Base-by-base conservation (phyloP, 64 coral and sea anemone genomes). In the Montipora capricornis region DNA sequence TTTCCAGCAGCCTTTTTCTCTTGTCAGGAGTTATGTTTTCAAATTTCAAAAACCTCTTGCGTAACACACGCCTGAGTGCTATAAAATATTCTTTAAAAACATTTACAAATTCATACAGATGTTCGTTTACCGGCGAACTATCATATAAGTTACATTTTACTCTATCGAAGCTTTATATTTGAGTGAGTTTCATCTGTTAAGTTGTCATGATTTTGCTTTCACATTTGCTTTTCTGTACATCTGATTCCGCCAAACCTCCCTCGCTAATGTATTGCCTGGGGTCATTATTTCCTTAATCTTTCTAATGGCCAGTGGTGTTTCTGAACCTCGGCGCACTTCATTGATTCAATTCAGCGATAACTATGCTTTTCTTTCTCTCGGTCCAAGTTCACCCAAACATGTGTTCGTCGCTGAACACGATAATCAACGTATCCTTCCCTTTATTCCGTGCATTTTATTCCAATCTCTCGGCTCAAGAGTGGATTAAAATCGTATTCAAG, bases 31-130 rank as follows among this genome's bases (percentile, higher is more conserved):
- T 55, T 10, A 55, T 5, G 52, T 55, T 55, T 55, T 47, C 76
- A 48, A 47, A 17, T 17, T 78, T 46, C 24, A 45, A 37, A 50
- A 12, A 78, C 14, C 46, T 19, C 15, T 49, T 49, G 46, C 76
- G 76, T 86, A 44, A 71, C 46, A 86, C 64, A 49, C 13, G 53
- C 53, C 53, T 11, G 66, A 86, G 68, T 37, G 14, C 19, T 86
- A 86, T 86, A 86, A 86, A 86, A 86, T 70, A 86, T 46, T 71
- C 66, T 73, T 86, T 68, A 49, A 20, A 78, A 49, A 86, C 82
- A 86, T 86, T 86, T 50, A 86, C 82, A 86, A 86, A 71, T 86
- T 86, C 82, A 71, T 86, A 86, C 82, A 71, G 44, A 86, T 71
- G 64, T 71, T 73, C 82, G 62, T 47, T 66, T 10, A 70, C 53